phyloP scores from a whole-genome alignment of 2,888 invertebrate species.

The Rapana venosa region DNA sequence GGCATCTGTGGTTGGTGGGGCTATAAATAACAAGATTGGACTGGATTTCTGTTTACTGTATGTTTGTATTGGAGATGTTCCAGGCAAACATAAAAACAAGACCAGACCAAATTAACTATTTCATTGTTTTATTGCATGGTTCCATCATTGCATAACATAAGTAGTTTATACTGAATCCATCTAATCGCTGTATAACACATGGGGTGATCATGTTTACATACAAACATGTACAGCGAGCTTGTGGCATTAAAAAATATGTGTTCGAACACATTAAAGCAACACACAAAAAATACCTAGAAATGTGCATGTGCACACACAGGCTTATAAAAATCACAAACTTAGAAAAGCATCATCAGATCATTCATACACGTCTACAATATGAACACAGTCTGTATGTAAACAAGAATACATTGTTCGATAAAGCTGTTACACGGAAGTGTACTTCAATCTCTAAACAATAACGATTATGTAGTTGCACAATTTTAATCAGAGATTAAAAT shows the following conservation, averaged over 20 bases:
- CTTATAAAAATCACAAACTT: background rate
- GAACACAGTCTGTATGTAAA: constrained; percentile 1
- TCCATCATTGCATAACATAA: background rate
- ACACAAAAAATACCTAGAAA: background rate
- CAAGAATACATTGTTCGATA: background rate
- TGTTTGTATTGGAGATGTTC: too few relatives aligned
- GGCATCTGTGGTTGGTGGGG: too few relatives aligned
- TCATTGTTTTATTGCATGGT: background rate
- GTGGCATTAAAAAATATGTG: background rate
- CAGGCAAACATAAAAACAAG: background rate
- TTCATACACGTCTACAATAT: background rate
- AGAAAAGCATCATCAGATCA: too few relatives aligned
- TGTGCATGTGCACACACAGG: background rate
- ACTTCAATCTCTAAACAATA: background rate
- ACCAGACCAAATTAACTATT: background rate
- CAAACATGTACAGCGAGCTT: too few relatives aligned
- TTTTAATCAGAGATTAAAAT: too few relatives aligned
- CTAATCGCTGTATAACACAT: background rate
- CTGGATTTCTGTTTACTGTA: too few relatives aligned
- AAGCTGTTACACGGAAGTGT: background rate
- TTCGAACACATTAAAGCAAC: constrained; percentile 5
- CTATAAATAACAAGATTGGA: too few relatives aligned
- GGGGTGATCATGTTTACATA: too few relatives aligned
- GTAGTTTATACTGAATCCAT: background rate
- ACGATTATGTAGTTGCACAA: too few relatives aligned